Percentiles rank a stretch among this genome's conserved stretches.
These are phyloP conservation scores for Acleris cristana DNA, from an alignment of 2,888 invertebrate species.

Conservation along the genomic window DNA sequence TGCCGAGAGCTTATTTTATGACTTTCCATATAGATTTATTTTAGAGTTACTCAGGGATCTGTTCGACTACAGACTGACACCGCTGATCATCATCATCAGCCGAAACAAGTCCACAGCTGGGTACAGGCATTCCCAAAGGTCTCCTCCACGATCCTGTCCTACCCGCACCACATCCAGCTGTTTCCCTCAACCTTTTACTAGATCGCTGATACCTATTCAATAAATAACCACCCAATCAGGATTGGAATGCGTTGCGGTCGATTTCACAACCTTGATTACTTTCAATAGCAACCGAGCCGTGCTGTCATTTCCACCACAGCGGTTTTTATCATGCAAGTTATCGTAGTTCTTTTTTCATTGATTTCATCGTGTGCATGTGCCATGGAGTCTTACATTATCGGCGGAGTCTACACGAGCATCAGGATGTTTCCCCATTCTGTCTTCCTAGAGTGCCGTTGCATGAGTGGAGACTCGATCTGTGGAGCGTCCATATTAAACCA, in stretches of 20 bases:
- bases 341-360: background rate
- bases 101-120: no score
- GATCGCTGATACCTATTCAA: background rate
- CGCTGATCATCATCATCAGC: no score
- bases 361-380: background rate
- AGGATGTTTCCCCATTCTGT: constrained; percentile 24
- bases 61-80: no score
- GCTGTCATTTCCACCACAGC: background rate
- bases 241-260: background rate
- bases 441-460: background rate
- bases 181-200: no score
- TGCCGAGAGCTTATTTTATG: no score
- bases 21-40: no score
- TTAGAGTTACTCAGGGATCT: no score
- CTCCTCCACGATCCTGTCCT: no score
- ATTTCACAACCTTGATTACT: background rate
- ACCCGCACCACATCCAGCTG: no score
- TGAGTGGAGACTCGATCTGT: constrained; percentile 12
- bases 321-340: background rate
- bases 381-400: constrained; percentile 13
- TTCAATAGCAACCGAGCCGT: background rate
- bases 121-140: no score
- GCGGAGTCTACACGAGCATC: constrained; percentile 12
- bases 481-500: constrained; percentile 36
- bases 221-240: background rate